Percentiles rank a stretch among this genome's conserved stretches.
Evolutionary conservation across 2,888 invertebrate genomes (phyloP).

Genomic region (Halictus ligatus): DNA sequence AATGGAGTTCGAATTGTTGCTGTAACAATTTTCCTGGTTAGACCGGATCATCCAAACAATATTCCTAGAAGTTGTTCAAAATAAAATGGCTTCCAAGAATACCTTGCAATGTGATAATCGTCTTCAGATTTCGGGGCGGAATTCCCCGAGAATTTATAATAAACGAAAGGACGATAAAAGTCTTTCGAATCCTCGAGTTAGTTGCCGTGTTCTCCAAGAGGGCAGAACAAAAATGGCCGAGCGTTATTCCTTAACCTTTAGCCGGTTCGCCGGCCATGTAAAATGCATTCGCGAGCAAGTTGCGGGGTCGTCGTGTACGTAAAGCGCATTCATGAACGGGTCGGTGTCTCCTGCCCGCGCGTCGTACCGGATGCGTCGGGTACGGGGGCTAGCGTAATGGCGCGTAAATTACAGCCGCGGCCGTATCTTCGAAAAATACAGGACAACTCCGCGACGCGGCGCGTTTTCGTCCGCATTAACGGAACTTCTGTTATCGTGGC

Average conservation of each 20-base stretch:
- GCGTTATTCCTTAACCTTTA: conserved; percentile 41
- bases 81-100: background rate
- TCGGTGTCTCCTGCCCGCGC: conserved; percentile 1
- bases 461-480: conserved; percentile 23
- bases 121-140: no score
- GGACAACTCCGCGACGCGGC: background rate
- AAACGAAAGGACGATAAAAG: background rate
- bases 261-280: conserved; percentile 32
- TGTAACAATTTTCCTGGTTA: no score
- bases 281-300: conserved; percentile 45
- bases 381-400: conserved; percentile 12
- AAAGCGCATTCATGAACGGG: conserved; percentile 40
- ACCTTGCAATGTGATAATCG: background rate
- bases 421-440: conserved; percentile 27
- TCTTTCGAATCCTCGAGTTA: background rate
- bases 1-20: no score
- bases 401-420: conserved; percentile 20
- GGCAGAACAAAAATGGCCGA: conserved; percentile 31
- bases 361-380: conserved; percentile 9
- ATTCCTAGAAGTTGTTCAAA: background rate
- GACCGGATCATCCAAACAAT: background rate
- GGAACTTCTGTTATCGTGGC: conserved; percentile 30
- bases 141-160: background rate
- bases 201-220: conserved; percentile 15
- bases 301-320: conserved; percentile 4